These are phyloP conservation scores for Drosophila setosimentum DNA, from an alignment of 2,888 invertebrate species.

Conservation along the genomic window DNA sequence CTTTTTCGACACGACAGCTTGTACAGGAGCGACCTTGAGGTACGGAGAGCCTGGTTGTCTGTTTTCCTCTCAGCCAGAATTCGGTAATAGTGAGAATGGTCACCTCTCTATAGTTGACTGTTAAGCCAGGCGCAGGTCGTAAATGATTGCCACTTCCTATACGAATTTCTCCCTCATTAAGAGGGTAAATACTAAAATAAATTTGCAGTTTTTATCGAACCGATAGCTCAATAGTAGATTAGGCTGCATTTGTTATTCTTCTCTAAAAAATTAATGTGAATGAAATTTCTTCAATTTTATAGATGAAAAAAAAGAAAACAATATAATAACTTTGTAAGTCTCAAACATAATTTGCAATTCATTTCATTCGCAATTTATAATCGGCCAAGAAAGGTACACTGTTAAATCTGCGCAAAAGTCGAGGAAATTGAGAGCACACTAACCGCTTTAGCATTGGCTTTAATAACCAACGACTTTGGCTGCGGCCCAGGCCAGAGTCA, in stretches of 20 bases:
- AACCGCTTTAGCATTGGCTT: conserved; percentile 66
- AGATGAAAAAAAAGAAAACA: background rate
- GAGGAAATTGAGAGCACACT: conserved; percentile 67
- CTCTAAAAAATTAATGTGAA: background rate
- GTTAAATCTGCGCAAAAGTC: conserved; percentile 7
- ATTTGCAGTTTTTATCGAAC: background rate
- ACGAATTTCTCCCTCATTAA: background rate
- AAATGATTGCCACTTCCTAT: background rate
- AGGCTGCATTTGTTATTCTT: background rate
- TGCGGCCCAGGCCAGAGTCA: conserved; percentile 47
- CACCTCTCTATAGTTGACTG: no score
- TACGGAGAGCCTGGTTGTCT: background rate
- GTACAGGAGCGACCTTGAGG: background rate
- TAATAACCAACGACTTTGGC: conserved; percentile 21
- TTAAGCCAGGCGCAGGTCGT: no score
- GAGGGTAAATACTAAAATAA: background rate
- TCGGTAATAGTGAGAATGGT: no score
- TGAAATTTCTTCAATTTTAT: background rate
- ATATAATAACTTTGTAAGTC: background rate
- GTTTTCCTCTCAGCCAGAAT: background rate
- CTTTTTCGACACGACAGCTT: background rate
- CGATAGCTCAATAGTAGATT: background rate
- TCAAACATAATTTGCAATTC: background rate
- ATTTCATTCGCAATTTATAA: background rate
- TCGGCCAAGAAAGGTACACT: background rate